These are phyloP conservation scores for Trichonephila clavata DNA, from an alignment of 1,140 invertebrate species.

Conservation along the genomic window DNA sequence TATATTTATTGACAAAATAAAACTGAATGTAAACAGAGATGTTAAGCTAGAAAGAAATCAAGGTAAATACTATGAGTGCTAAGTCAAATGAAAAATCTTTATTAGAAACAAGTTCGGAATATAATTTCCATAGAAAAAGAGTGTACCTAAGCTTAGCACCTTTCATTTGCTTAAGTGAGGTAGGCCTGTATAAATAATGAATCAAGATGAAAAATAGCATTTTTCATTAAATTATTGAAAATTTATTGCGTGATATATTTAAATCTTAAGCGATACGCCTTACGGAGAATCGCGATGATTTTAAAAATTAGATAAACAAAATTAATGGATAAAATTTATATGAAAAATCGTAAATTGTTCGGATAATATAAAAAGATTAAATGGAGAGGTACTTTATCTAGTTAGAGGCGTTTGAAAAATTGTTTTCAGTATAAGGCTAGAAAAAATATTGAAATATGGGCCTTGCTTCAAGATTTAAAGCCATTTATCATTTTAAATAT, in stretches of 20 bases:
- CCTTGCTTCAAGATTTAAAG: background rate
- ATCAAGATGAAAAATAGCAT: background rate
- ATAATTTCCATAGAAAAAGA: too few species aligned
- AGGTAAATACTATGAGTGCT: too few species aligned
- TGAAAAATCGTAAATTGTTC: background rate
- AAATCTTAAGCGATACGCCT: background rate
- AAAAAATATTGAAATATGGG: background rate
- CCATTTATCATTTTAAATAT: constrained; percentile 5
- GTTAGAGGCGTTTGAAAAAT: background rate
- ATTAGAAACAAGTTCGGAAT: too few species aligned
- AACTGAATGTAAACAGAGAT: too few species aligned
- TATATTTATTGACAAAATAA: too few species aligned
- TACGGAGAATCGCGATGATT: background rate
- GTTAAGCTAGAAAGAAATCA: too few species aligned
- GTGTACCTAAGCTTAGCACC: too few species aligned
- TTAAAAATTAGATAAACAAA: background rate
- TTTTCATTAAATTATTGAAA: background rate
- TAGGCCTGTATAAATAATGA: background rate
- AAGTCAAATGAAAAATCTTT: too few species aligned
- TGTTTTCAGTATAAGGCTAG: background rate
- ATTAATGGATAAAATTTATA: background rate
- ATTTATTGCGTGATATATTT: background rate
- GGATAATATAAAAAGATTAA: constrained; percentile 3
- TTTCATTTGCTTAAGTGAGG: too few species aligned
- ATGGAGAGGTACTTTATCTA: background rate